Conservation (phyloP, 2,888 invertebrate species). For the Noctua fimbriata region DNA sequence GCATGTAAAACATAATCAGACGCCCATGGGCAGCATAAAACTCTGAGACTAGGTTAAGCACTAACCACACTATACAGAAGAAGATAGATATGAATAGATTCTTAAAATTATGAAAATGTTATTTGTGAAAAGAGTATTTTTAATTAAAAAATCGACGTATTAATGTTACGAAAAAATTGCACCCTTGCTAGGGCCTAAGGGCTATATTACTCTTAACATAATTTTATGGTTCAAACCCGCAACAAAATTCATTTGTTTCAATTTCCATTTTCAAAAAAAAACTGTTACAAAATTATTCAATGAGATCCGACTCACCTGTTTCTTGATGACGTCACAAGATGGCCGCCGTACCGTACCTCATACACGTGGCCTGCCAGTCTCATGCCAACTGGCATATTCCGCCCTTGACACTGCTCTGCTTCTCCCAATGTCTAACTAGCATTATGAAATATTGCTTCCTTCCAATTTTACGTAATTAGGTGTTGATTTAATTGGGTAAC, state of each 20-base stretch:
- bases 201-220: too few species aligned
- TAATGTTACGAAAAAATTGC: too few species aligned
- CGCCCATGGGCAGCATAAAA: too few species aligned
- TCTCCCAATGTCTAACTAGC: slow-evolving; percentile 37
- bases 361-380: slow-evolving; percentile 64
- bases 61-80: too few species aligned
- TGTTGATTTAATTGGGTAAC: slow-evolving; percentile 9
- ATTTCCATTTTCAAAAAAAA: neutral
- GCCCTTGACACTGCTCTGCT: slow-evolving; percentile 74
- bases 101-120: too few species aligned
- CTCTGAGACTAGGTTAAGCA: too few species aligned
- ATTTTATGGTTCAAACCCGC: neutral
- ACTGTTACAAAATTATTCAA: slow-evolving; percentile 23
- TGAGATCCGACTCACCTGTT: slow-evolving; percentile 35
- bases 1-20: too few species aligned
- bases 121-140: too few species aligned
- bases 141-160: too few species aligned
- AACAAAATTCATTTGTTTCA: neutral
- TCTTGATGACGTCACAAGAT: slow-evolving; percentile 49
- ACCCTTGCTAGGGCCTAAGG: too few species aligned
- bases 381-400: slow-evolving; percentile 68
- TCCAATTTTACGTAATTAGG: slow-evolving; percentile 42
- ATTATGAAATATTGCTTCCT: slow-evolving; percentile 62
- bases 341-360: slow-evolving; percentile 55
- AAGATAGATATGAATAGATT: too few species aligned